Evolutionary conservation across 1,140 invertebrate species (phyloP), one percentile per base, ranked within the genome.

Genomic region (Drosophila miranda): DNA sequence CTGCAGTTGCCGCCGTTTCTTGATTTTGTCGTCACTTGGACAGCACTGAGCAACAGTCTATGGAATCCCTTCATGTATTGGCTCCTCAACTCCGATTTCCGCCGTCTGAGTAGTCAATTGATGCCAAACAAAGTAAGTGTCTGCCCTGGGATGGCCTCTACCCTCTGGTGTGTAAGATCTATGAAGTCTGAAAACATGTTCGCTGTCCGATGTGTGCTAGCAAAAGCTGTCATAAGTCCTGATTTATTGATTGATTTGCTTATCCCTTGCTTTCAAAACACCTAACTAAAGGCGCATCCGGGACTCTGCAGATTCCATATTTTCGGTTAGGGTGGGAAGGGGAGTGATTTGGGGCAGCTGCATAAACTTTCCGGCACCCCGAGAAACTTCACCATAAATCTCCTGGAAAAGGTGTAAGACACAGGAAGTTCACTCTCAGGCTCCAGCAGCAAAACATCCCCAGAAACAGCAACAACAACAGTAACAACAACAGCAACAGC

Each of bases 41-140:
- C 96, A 61, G 95, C 96, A 2, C 91, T 96, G n/a, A 96, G 95
- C 78, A 96, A 96, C 90, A 96, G 95, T 90, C 95, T 96, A 87
- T 96, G 95, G 96, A 96, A 97, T 92, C 96, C 96, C 6, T 96
- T 97, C 88, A 94, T 97, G 54, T 97, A 96, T 90, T 96, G 96
- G 96, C 92, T 96, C 44, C 92, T 96, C 71, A 96, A 96, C 91
- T 95, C 95, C 88, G 95, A 96, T 80, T 96, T 97, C 91, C 93
- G 96, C 75, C 93, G 95, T 61, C 95, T 96, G 69, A 95, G 95
- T 77, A 93, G 94, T 61, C 95, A 96, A 71, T 89, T 97, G 26
- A 91, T 96, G 60, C 93, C 95, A 63, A 95, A 93, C 60, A 95
- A 95, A 91, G 96, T 96, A 93, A 93, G 88, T 41, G 19, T 38